A percentile compares a stretch with the other conserved stretches of the same genome.
These are phyloP conservation scores for Tympanuchus pallidicinctus DNA, from an alignment of 2,113 vertebrate genomes.

Conservation along the genomic window DNA sequence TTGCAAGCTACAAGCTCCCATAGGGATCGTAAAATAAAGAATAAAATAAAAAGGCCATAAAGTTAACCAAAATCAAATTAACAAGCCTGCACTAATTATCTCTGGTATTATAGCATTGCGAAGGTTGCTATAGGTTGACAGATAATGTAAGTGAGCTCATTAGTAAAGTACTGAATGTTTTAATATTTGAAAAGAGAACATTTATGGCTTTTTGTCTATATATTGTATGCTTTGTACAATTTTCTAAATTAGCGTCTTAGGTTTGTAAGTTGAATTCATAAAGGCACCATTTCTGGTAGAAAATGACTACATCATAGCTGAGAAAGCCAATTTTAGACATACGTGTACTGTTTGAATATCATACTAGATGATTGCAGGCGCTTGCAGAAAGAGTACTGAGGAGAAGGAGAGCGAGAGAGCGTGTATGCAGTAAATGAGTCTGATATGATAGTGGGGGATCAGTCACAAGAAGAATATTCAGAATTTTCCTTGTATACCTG, in stretches of 20 bases:
- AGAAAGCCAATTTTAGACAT: background rate
- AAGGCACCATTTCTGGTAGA: background rate
- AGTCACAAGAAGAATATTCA: background rate
- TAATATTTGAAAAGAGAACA: constrained; percentile 41
- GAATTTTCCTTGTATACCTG: background rate
- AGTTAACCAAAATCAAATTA: constrained; percentile 74
- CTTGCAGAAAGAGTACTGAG: background rate
- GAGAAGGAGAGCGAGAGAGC: background rate
- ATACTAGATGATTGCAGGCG: background rate
- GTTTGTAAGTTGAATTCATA: background rate
- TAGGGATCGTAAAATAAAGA: constrained; percentile 58
- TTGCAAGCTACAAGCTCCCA: constrained; percentile 50
- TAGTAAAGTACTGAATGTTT: constrained; percentile 28
- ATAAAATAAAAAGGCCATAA: constrained; percentile 65
- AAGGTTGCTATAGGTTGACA: constrained; percentile 48
- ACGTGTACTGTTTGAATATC: background rate
- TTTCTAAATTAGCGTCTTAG: constrained; percentile 25
- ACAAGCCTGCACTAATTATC: constrained; percentile 74
- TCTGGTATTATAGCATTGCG: constrained; percentile 52
- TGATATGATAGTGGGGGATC: background rate
- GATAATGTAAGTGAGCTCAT: constrained; percentile 66
- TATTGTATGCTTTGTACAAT: background rate
- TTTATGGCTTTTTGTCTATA: background rate
- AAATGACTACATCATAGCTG: background rate
- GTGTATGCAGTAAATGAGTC: background rate